A percentile compares a stretch with the other conserved stretches of the same genome.
phyloP scores from a whole-genome alignment of 2,113 vertebrate species.

The Petrocephalus zakoni region DNA sequence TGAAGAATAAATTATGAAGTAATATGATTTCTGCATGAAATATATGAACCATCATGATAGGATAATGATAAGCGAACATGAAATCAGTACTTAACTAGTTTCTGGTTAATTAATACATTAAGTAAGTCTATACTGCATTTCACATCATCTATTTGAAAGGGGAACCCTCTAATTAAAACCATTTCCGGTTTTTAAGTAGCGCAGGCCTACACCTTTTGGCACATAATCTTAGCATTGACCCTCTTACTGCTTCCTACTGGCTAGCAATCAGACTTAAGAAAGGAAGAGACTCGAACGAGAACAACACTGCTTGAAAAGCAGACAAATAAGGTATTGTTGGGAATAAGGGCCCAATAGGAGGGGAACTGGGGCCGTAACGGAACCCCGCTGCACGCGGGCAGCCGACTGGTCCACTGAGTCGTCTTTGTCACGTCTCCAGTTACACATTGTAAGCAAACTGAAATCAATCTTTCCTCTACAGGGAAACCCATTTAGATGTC shows the following conservation, averaged over 20 bases:
- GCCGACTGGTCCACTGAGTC: not conserved
- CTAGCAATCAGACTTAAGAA: not conserved
- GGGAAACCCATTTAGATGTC: constrained; percentile 14
- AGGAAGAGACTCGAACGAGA: not conserved
- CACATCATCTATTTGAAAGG: not conserved
- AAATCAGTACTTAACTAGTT: not conserved
- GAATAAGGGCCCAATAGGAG: not conserved
- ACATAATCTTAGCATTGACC: not conserved
- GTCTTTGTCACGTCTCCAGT: constrained; percentile 1
- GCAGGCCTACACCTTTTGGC: not conserved
- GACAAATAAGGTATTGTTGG: constrained; percentile 16
- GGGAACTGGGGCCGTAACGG: not conserved
- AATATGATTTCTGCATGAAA: not conserved
- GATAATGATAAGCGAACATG: not conserved
- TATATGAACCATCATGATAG: not conserved
- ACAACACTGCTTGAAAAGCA: not conserved
- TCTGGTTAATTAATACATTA: not conserved
- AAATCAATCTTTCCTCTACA: constrained; percentile 12
- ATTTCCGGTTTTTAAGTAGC: not conserved
- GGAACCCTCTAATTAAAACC: not conserved
- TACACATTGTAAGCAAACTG: constrained; percentile 20
- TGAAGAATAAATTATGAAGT: not conserved
- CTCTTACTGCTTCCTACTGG: not conserved
- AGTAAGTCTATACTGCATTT: not conserved
- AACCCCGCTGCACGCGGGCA: not conserved